A percentile compares a stretch with the other conserved stretches of the same genome.
phyloP scores from a whole-genome alignment of 2,113 vertebrate species.

The Datnioides undecimradiatus region DNA sequence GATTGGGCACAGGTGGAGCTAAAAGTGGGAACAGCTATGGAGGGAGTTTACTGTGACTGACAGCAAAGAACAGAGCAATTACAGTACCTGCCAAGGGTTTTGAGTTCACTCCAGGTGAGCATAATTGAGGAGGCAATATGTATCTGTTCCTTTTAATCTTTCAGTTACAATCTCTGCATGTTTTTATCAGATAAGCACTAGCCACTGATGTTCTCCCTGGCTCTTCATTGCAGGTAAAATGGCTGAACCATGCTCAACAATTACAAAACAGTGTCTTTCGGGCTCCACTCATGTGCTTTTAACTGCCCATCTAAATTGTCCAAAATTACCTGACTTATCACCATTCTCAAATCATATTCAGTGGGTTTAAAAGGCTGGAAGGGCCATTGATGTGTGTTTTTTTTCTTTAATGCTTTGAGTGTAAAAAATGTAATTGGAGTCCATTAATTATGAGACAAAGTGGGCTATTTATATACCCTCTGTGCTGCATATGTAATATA shows the following conservation, averaged over 20 bases:
- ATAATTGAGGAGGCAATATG: conserved; percentile 61
- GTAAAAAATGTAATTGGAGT: not conserved
- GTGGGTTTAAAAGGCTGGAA: not conserved
- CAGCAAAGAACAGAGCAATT: conserved; percentile 91
- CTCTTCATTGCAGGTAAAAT: not conserved
- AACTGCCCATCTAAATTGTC: not conserved
- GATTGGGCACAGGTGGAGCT: conserved; percentile 75
- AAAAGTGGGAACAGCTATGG: conserved; percentile 72
- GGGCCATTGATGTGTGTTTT: not conserved
- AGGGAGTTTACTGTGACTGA: conserved; percentile 86
- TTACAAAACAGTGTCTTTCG: conserved; percentile 2
- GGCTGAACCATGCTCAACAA: not conserved
- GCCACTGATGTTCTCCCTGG: not conserved
- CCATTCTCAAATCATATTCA: not conserved
- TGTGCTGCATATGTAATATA: not conserved
- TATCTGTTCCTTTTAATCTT: conserved; percentile 39
- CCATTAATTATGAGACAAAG: not conserved
- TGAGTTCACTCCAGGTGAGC: conserved; percentile 78
- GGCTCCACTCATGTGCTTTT: not conserved
- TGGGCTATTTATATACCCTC: not conserved
- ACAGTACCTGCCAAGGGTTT: conserved; percentile 80
- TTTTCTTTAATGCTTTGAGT: not conserved
- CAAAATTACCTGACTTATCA: conserved; percentile 11
- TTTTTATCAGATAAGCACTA: conserved; percentile 32
- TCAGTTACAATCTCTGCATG: conserved; percentile 29